A percentile compares a stretch with the other conserved stretches of the same genome.
These are phyloP conservation scores for Chromoteleia sp. DNA, from an alignment of 2,888 invertebrate species.

Conservation along the genomic window DNA sequence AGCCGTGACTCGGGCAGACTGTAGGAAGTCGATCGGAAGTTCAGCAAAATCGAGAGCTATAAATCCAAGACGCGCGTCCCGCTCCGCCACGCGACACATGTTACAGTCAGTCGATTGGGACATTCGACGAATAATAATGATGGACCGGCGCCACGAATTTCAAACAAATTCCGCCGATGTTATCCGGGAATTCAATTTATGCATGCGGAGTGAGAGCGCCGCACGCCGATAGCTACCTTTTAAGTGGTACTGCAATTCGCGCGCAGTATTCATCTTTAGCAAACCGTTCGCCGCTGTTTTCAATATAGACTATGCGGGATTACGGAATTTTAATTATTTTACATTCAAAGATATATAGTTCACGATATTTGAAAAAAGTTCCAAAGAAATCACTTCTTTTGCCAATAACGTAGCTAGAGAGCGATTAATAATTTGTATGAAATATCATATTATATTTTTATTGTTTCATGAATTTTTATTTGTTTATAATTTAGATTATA, in stretches of 20 bases:
- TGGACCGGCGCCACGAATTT: conserved; percentile 15
- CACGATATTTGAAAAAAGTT: no score
- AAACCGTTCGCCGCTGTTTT: neutral
- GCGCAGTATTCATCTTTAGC: conserved; percentile 5
- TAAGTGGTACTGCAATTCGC: conserved; percentile 15
- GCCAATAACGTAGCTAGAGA: no score
- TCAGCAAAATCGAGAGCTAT: conserved; percentile 63
- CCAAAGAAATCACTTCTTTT: no score
- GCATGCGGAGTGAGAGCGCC: neutral
- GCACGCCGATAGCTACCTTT: neutral
- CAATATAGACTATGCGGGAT: neutral
- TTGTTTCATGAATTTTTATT: no score
- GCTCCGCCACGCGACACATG: conserved; percentile 54
- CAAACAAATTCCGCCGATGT: conserved; percentile 27
- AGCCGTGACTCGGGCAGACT: conserved; percentile 54
- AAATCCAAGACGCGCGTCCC: conserved; percentile 59
- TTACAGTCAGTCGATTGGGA: conserved; percentile 58
- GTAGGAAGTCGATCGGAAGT: conserved; percentile 70
- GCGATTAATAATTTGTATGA: no score
- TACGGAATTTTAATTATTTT: no score
- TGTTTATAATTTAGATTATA: no score
- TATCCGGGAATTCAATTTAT: conserved; percentile 32
- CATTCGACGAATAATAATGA: conserved; percentile 62
- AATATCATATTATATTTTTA: no score
- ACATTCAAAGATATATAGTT: no score